A percentile compares a stretch with the other conserved stretches of the same genome.
Evolutionary conservation across 1,140 invertebrate genomes (phyloP).

Genomic region (Asobara japonica): DNA sequence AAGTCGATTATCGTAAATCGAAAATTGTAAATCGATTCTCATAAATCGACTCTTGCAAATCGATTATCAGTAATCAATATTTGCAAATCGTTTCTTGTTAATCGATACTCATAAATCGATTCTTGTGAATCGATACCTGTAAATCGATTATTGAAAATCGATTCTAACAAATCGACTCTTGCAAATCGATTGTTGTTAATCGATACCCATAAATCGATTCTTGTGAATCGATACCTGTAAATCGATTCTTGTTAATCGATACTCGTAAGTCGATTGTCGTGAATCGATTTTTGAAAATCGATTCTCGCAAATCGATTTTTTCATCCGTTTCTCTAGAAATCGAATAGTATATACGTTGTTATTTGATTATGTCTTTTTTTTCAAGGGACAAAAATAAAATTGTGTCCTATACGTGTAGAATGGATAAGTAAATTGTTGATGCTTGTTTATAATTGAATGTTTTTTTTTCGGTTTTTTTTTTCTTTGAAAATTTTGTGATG

Average conservation of each 20-base stretch:
- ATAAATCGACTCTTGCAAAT: not conserved
- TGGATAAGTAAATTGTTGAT: not conserved
- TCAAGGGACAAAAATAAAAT: not conserved
- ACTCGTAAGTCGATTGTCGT: not conserved
- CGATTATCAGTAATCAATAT: not conserved
- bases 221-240: not conserved
- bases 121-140: not conserved
- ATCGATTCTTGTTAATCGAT: not conserved
- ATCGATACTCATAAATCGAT: not conserved
- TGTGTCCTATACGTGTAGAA: not conserved
- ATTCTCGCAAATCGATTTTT: not conserved
- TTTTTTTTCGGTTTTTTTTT: not conserved
- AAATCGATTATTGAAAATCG: no score
- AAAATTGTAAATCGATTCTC: not conserved
- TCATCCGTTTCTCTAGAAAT: not conserved
- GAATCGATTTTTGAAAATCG: not conserved
- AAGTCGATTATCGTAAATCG: not conserved
- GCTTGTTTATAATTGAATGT: not conserved
- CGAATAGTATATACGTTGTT: not conserved
- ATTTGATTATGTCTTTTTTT: not conserved
- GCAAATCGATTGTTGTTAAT: not conserved
- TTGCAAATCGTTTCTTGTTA: not conserved
- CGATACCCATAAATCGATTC: not conserved
- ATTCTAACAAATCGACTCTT: not conserved
- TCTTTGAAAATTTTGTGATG: not conserved